Percentiles rank a stretch among this genome's conserved stretches.
phyloP scores from a whole-genome alignment of 2,888 invertebrate species.

The Melipona bicolor region DNA sequence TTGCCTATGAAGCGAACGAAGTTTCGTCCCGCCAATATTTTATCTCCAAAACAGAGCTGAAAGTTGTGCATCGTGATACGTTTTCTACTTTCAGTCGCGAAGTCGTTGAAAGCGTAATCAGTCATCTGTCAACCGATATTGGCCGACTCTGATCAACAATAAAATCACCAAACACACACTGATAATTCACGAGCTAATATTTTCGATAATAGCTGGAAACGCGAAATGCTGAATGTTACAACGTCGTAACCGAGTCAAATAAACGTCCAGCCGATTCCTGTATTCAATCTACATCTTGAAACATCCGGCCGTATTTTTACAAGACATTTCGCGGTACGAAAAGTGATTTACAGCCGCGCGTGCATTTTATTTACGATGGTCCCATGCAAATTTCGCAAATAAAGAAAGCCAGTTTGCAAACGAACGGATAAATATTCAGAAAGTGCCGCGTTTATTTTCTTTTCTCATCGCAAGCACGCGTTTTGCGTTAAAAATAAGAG shows the following conservation, averaged over 20 bases:
- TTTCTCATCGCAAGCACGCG: too few species aligned
- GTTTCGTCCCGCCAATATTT: constrained; percentile 5
- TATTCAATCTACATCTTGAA: not conserved
- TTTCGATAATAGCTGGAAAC: not conserved
- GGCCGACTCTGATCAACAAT: too few species aligned
- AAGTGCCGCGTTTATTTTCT: not conserved
- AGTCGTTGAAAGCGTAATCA: constrained; percentile 16
- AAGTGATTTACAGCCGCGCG: not conserved
- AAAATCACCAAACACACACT: not conserved
- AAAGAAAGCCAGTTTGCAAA: not conserved
- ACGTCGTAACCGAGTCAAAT: not conserved
- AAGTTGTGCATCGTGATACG: constrained; percentile 4
- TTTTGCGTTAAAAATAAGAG: not conserved
- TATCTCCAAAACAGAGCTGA: constrained; percentile 16
- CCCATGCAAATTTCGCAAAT: not conserved
- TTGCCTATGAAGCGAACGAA: constrained; percentile 10
- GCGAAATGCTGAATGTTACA: not conserved
- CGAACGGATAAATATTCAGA: not conserved
- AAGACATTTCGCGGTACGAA: not conserved
- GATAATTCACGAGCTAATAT: not conserved
- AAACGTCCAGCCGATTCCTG: not conserved
- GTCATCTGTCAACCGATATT: not conserved
- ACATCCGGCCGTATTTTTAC: not conserved
- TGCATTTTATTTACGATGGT: not conserved
- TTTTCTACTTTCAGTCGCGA: constrained; percentile 30